Conservation (phyloP, 2,797 vertebrate species). For the Vespertilio murinus region DNA sequence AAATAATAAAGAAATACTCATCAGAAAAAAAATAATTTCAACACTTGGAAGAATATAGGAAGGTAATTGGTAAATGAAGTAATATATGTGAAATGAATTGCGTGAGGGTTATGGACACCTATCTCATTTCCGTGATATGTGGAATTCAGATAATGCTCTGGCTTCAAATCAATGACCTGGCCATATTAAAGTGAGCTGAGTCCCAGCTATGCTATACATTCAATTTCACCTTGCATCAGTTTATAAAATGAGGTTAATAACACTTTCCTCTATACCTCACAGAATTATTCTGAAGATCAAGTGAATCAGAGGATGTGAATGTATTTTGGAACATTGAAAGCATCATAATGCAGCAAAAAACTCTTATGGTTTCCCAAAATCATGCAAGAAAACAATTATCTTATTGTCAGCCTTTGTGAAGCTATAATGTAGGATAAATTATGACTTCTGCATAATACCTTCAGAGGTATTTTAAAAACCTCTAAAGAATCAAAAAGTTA, state of each 20-base stretch:
- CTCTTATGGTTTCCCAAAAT: neutral
- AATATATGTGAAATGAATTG: conserved; percentile 34
- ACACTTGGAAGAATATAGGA: neutral
- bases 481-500: neutral
- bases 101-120: neutral
- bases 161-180: neutral
- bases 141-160: neutral
- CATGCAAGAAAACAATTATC: neutral
- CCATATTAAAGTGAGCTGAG: neutral
- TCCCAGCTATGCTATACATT: neutral
- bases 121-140: neutral
- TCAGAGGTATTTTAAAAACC: neutral
- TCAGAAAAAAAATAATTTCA: conserved; percentile 26
- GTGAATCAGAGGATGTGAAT: neutral
- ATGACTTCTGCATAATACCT: neutral
- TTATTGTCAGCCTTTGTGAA: neutral
- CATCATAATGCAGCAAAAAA: neutral
- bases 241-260: conserved; percentile 49
- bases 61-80: neutral
- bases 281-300: conserved; percentile 50
- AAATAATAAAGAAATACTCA: neutral
- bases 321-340: neutral
- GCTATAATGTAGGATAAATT: neutral
- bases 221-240: conserved; percentile 8
- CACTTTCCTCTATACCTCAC: neutral